phyloP scores from a whole-genome alignment of 2,797 vertebrate species.

The Pygocentrus nattereri region DNA sequence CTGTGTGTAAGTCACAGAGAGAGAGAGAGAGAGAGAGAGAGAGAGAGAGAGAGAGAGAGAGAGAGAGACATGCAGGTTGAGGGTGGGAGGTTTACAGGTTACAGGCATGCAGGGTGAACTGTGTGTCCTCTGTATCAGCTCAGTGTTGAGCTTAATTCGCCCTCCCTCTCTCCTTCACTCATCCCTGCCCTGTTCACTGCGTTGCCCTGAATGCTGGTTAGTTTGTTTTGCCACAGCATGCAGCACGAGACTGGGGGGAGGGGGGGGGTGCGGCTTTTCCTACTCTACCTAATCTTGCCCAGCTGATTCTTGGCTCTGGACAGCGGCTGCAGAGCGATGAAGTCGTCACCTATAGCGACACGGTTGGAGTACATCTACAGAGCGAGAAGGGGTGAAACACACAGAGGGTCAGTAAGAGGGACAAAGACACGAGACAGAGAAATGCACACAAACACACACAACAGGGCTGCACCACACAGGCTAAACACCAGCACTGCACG shows the following conservation, averaged over 20 bases:
- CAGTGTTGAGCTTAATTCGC: neutral
- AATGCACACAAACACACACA: constrained; percentile 34
- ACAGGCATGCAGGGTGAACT: constrained; percentile 46
- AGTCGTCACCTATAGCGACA: constrained; percentile 97
- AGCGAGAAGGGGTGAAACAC: constrained; percentile 84
- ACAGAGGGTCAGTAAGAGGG: constrained; percentile 78
- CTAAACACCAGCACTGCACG: constrained; percentile 39
- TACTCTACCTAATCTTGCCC: constrained; percentile 99
- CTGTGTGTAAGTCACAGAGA: neutral
- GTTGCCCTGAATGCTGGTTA: constrained; percentile 37
- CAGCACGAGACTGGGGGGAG: constrained; percentile 43
- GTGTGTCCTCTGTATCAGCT: neutral
- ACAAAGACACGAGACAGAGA: constrained; percentile 15
- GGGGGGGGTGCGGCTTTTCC: constrained; percentile 62
- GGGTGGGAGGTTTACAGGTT: neutral
- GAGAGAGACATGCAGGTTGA: constrained; percentile 33
- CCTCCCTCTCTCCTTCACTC: neutral
- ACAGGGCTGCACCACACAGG: neutral
- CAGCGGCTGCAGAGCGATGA: constrained; percentile 99
- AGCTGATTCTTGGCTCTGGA: constrained; percentile 99
- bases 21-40: too few relatives aligned
- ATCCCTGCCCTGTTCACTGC: neutral
- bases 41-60: too few relatives aligned
- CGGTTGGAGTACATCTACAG: constrained; percentile 98
- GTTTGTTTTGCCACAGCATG: constrained; percentile 50